These are phyloP conservation scores for Alviniconcha strummeri DNA, from an alignment of 2,888 invertebrate genomes.

Conservation along the genomic window DNA sequence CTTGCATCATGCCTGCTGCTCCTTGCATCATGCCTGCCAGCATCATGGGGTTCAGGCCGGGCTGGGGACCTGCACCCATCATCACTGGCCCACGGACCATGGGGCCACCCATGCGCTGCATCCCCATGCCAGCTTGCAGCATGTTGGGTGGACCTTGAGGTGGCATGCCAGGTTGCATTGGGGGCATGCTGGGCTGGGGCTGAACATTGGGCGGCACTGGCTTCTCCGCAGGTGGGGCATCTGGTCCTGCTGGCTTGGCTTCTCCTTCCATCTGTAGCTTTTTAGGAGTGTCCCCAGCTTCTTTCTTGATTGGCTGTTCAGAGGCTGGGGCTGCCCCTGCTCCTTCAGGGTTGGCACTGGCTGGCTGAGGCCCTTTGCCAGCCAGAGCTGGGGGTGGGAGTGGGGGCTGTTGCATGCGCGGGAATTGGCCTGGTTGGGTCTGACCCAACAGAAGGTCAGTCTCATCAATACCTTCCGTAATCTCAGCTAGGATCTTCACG, in stretches of 20 bases:
- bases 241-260: neutral
- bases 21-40: neutral
- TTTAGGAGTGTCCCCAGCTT: no score
- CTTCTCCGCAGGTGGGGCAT: neutral
- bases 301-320: neutral
- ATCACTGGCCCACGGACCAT: slow-evolving; percentile 29
- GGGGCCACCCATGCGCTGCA: slow-evolving; percentile 25
- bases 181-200: slow-evolving; percentile 22
- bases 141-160: slow-evolving; percentile 1
- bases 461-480: slow-evolving; percentile 44
- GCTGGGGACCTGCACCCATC: slow-evolving; percentile 30
- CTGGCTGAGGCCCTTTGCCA: slow-evolving; percentile 18
- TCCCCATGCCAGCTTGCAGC: slow-evolving; percentile 33
- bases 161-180: slow-evolving; percentile 11
- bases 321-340: neutral
- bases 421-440: slow-evolving; percentile 20
- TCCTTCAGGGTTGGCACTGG: slow-evolving; percentile 17
- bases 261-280: neutral
- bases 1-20: slow-evolving; percentile 1
- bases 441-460: slow-evolving; percentile 33
- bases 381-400: slow-evolving; percentile 21
- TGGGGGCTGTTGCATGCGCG: slow-evolving; percentile 18
- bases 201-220: neutral
- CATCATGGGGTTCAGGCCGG: slow-evolving; percentile 27
- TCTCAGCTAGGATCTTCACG: slow-evolving; percentile 83